These are phyloP conservation scores for Drosophila murphyi DNA, from an alignment of 1,140 invertebrate genomes.

Conservation along the genomic window DNA sequence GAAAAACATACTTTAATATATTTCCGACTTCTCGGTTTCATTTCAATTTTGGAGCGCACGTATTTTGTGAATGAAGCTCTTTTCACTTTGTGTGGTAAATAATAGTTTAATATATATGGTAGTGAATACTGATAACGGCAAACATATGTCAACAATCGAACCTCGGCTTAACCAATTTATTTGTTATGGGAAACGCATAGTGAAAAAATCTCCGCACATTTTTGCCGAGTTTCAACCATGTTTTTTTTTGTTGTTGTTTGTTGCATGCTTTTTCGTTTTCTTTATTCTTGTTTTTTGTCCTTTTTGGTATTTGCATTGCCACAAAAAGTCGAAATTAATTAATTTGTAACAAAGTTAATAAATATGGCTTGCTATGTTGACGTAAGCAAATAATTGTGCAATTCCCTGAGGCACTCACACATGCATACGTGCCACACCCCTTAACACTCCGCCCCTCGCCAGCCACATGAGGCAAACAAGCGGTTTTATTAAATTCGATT, in stretches of 20 bases:
- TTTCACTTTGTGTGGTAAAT: too few species aligned
- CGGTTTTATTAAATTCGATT: slow-evolving; percentile 43
- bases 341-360: slow-evolving; percentile 74
- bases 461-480: neutral
- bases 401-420: slow-evolving; percentile 47
- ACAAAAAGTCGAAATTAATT: slow-evolving; percentile 65
- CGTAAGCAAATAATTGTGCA: slow-evolving; percentile 68
- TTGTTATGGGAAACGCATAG: neutral
- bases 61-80: too few species aligned
- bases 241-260: slow-evolving; percentile 6
- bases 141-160: slow-evolving; percentile 2
- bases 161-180: neutral
- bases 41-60: too few species aligned
- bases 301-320: slow-evolving; percentile 29
- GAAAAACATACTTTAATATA: too few species aligned
- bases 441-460: neutral
- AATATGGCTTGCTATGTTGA: slow-evolving; percentile 65
- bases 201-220: neutral
- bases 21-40: too few species aligned
- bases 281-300: slow-evolving; percentile 12
- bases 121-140: neutral
- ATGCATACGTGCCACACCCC: neutral
- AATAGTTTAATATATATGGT: neutral
- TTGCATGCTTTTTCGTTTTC: slow-evolving; percentile 18
- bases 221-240: slow-evolving; percentile 2